Percentiles rank a stretch among this genome's conserved stretches.
phyloP scores from a whole-genome alignment of 2,113 vertebrate species.

The Callaeas wilsoni region DNA sequence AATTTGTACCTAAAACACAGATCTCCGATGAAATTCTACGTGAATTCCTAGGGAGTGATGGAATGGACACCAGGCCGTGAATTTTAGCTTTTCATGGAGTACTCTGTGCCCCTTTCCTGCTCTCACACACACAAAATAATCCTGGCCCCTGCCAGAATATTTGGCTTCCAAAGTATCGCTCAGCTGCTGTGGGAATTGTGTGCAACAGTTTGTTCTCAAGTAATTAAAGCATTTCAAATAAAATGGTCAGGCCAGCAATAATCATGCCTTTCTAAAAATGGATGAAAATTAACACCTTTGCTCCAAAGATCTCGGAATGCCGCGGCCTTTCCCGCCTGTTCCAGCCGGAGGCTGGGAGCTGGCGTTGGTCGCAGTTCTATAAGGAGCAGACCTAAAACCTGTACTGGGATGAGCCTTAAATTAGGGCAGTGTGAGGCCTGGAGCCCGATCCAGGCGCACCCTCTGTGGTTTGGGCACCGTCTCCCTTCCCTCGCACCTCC shows the following conservation, averaged over 20 bases:
- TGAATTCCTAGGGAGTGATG: neutral
- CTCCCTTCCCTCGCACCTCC: neutral
- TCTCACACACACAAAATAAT: neutral
- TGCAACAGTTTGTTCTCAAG: slow-evolving; percentile 22
- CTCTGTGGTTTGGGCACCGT: neutral
- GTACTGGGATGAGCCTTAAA: neutral
- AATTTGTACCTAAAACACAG: neutral
- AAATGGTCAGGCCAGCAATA: neutral
- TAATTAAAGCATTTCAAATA: slow-evolving; percentile 4
- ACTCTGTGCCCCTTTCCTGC: neutral
- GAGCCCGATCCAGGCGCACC: neutral
- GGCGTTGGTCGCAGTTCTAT: neutral
- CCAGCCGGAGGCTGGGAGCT: neutral
- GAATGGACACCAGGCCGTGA: neutral
- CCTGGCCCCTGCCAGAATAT: neutral
- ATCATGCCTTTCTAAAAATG: slow-evolving; percentile 37
- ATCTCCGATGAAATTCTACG: neutral
- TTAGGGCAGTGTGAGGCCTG: neutral
- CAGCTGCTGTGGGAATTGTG: slow-evolving; percentile 33
- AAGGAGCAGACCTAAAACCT: neutral
- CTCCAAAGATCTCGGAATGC: neutral
- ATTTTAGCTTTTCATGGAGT: neutral
- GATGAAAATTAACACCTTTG: slow-evolving; percentile 45
- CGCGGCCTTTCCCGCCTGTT: neutral
- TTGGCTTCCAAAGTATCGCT: neutral